Evolutionary conservation across 2,888 invertebrate species (phyloP).

Genomic region (Protodeltote pygarga): DNA sequence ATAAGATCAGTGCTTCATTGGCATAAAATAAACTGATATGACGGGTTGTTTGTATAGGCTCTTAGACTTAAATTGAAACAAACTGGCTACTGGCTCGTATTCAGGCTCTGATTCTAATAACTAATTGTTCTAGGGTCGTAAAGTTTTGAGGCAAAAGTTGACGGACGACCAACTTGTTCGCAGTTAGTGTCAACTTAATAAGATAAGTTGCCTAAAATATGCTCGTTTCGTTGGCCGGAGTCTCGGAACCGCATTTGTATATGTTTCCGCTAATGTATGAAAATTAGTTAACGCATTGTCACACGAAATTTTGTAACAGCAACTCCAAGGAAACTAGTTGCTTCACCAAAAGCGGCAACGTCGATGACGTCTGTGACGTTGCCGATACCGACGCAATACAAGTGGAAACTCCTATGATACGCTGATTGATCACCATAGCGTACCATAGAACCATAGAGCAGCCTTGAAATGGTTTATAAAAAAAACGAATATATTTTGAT

Average conservation of each 20-base stretch:
- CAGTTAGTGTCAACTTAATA: constrained; percentile 59
- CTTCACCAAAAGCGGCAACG: no score
- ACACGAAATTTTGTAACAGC: no score
- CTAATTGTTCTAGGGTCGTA: constrained; percentile 31
- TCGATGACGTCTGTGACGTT: no score
- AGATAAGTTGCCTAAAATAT: constrained; percentile 56
- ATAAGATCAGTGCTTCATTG: constrained; percentile 16
- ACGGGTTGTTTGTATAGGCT: constrained; percentile 3
- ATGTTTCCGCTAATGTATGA: no score
- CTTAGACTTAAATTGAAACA: constrained; percentile 17
- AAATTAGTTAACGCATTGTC: no score
- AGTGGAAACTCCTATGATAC: no score
- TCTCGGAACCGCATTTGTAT: constrained; percentile 28
- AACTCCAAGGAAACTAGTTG: no score
- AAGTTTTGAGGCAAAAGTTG: constrained; percentile 41
- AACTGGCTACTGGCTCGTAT: constrained; percentile 8
- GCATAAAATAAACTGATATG: constrained; percentile 8
- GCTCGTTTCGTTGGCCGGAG: constrained; percentile 30
- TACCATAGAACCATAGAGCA: no score
- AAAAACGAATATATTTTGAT: no score
- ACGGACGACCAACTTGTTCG: constrained; percentile 52
- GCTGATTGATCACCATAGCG: no score
- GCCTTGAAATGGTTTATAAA: no score
- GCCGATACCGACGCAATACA: no score
- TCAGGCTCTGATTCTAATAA: constrained; percentile 31